phyloP scores from a whole-genome alignment of 2,888 invertebrate species.

The Hirtodrosophila trivittata region DNA sequence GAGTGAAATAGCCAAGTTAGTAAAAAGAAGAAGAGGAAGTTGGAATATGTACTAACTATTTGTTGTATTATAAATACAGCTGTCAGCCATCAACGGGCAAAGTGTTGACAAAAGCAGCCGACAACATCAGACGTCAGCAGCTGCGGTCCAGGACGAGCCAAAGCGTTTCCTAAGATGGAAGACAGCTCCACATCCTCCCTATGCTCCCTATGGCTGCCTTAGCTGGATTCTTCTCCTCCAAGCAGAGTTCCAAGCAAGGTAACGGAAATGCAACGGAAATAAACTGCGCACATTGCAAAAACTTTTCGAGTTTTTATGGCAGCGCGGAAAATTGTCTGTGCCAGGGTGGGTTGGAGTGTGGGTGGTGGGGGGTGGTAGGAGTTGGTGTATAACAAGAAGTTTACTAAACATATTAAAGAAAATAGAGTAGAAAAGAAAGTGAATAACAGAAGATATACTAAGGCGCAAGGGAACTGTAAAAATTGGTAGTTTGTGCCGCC shows the following conservation, averaged over 20 bases:
- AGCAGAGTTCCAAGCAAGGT: constrained; percentile 44
- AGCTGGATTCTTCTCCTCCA: neutral
- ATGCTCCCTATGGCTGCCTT: constrained; percentile 3
- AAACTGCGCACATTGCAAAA: constrained; percentile 77
- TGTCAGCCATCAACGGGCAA: constrained; percentile 71
- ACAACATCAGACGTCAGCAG: constrained; percentile 77
- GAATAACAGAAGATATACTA: constrained; percentile 31
- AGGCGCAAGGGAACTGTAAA: constrained; percentile 60
- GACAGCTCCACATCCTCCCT: constrained; percentile 14
- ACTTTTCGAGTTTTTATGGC: constrained; percentile 68
- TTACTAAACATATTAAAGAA: constrained; percentile 74
- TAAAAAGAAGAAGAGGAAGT: constrained; percentile 10
- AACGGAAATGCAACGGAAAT: constrained; percentile 73
- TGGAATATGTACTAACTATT: constrained; percentile 27
- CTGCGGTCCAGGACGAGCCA: constrained; percentile 59
- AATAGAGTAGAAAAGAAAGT: constrained; percentile 26
- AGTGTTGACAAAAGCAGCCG: constrained; percentile 79
- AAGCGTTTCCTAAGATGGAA: constrained; percentile 20
- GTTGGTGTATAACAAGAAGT: constrained; percentile 59
- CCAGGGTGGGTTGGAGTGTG: constrained; percentile 7
- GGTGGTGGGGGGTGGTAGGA: constrained; percentile 27
- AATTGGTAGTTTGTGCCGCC: constrained; percentile 58
- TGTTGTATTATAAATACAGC: constrained; percentile 39
- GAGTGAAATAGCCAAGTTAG: constrained; percentile 40
- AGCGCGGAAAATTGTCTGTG: constrained; percentile 63